Percentiles rank a stretch among this genome's conserved stretches.
Evolutionary conservation across 2,113 vertebrate genomes (phyloP).

Genomic region (Perca schrenkii): DNA sequence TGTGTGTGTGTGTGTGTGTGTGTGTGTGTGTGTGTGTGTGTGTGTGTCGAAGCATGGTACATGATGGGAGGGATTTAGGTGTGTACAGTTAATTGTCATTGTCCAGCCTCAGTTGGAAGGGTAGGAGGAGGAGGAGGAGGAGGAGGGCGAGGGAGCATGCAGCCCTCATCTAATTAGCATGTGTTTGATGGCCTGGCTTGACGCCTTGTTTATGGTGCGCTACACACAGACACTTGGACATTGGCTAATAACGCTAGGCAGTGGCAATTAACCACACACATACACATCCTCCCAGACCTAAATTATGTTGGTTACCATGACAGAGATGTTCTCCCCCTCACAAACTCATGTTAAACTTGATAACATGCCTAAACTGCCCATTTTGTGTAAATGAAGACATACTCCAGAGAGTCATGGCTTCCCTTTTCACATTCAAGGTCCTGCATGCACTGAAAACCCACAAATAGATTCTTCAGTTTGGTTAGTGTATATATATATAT

Average conservation of each 20-base stretch:
- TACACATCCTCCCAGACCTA: not conserved
- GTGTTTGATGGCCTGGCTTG: conserved; percentile 18
- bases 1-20: not conserved
- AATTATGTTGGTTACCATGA: not conserved
- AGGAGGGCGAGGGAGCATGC: not conserved
- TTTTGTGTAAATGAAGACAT: not conserved
- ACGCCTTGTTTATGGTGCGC: conserved; percentile 16
- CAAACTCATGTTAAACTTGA: not conserved
- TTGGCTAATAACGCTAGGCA: conserved; percentile 1
- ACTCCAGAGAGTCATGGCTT: not conserved
- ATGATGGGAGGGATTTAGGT: not conserved
- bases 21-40: conserved; percentile 4
- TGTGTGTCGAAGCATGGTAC: not conserved
- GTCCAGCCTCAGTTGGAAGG: not conserved
- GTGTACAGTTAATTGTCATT: conserved; percentile 7
- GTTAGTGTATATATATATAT: conserved; percentile 32
- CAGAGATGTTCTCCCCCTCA: not conserved
- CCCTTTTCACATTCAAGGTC: not conserved
- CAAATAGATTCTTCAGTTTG: not conserved
- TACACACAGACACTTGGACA: conserved; percentile 18
- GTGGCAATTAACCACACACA: conserved; percentile 10
- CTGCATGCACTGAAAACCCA: not conserved
- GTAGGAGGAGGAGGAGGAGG: not conserved
- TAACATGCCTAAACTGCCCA: not conserved
- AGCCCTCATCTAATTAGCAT: conserved; percentile 41